Conservation (phyloP, 2,797 vertebrate genomes). For the Miichthys miiuy region DNA sequence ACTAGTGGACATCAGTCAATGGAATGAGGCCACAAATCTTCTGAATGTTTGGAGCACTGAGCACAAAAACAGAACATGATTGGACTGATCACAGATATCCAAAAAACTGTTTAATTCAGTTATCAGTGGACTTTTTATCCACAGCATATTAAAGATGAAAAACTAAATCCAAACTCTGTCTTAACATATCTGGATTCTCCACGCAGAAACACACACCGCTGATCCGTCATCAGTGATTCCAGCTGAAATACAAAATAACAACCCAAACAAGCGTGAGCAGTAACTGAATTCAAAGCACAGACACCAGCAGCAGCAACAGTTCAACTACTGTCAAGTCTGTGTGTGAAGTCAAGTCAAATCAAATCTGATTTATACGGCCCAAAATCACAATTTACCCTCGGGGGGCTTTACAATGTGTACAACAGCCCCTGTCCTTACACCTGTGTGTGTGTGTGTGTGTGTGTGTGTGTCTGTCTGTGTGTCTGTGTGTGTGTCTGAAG, state of each 20-base stretch:
- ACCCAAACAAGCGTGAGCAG: constrained; percentile 14
- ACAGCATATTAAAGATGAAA: not conserved
- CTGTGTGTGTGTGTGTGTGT: too few species aligned
- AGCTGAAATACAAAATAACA: constrained; percentile 44
- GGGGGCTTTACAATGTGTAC: too few species aligned
- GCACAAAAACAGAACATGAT: not conserved
- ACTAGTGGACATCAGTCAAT: not conserved
- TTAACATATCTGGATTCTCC: constrained; percentile 9
- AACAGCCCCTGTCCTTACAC: too few species aligned
- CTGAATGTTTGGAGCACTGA: not conserved
- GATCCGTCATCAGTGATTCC: constrained; percentile 29
- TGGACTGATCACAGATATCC: too few species aligned
- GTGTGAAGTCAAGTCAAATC: not conserved
- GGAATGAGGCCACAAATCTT: not conserved
- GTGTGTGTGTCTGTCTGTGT: too few species aligned
- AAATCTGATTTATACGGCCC: too few species aligned
- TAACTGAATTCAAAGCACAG: constrained; percentile 31
- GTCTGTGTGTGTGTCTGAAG: not conserved
- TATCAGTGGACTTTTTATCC: too few species aligned
- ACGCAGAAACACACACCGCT: not conserved
- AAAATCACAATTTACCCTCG: too few species aligned
- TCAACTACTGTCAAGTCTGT: not conserved
- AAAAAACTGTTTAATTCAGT: not conserved
- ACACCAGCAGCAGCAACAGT: constrained; percentile 13
- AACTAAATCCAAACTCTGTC: not conserved